phyloP scores from a whole-genome alignment of 1,140 invertebrate genomes.

The Rhizoglyphus robini region DNA sequence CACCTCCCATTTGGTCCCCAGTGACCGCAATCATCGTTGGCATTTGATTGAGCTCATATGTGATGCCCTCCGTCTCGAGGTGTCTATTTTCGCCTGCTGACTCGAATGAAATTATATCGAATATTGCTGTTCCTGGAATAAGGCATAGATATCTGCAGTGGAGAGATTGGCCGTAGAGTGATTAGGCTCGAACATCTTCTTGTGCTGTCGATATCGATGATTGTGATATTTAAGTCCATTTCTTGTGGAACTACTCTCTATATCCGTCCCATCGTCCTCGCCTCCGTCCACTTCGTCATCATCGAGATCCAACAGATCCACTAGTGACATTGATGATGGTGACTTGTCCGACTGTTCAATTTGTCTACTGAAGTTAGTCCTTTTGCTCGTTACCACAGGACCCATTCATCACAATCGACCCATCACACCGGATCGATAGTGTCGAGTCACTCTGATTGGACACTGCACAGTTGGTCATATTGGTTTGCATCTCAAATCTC shows the following conservation, averaged over 20 bases:
- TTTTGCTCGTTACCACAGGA: not conserved
- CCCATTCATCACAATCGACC: not conserved
- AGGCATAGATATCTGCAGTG: not conserved
- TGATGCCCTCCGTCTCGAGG: no score
- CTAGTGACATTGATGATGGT: not conserved
- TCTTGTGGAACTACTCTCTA: not conserved
- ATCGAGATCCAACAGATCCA: not conserved
- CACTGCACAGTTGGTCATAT: conserved; percentile 8
- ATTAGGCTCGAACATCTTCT: not conserved
- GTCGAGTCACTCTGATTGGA: conserved; percentile 21
- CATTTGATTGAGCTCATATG: no score
- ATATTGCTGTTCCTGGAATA: not conserved
- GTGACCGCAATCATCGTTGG: no score
- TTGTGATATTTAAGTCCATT: no score
- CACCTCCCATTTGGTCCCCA: no score
- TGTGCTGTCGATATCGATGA: no score
- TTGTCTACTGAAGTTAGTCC: not conserved
- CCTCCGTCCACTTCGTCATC: not conserved
- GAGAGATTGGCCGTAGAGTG: not conserved
- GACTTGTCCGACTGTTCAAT: no score
- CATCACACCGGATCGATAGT: conserved; percentile 12
- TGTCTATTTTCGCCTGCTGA: no score
- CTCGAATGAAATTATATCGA: conserved; percentile 1
- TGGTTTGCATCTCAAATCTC: conserved; percentile 13
- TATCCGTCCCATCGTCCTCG: not conserved